Evolutionary conservation across 2,888 invertebrate species (phyloP).

Genomic region (Coleophora deauratella): DNA sequence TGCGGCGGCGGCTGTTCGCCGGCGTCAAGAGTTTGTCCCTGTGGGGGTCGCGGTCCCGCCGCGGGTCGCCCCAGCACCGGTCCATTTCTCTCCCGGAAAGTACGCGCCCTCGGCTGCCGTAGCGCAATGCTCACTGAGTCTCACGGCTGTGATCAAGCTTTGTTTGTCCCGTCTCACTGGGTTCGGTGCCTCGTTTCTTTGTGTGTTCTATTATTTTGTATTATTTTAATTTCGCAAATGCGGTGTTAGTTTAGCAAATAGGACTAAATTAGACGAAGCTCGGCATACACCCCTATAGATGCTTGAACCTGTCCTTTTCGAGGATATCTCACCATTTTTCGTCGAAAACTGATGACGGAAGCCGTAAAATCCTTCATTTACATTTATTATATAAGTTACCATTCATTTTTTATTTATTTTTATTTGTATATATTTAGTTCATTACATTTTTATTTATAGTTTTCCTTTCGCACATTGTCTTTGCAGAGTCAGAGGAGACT

Average conservation of each 20-base stretch:
- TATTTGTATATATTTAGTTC: slow-evolving; percentile 50
- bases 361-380: slow-evolving; percentile 11
- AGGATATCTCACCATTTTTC: slow-evolving; percentile 35
- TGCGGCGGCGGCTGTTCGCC: slow-evolving; percentile 84
- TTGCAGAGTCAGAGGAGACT: slow-evolving; percentile 72
- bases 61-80: slow-evolving; percentile 83
- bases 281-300: slow-evolving; percentile 55
- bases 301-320: slow-evolving; percentile 57
- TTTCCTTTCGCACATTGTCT: slow-evolving; percentile 53
- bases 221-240: slow-evolving; percentile 55
- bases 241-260: slow-evolving; percentile 61
- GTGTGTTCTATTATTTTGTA: slow-evolving; percentile 56
- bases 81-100: slow-evolving; percentile 92
- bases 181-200: slow-evolving; percentile 61
- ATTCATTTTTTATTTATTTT: slow-evolving; percentile 24
- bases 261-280: slow-evolving; percentile 58
- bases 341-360: slow-evolving; percentile 22
- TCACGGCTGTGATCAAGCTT: slow-evolving; percentile 52
- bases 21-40: slow-evolving; percentile 86
- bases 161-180: slow-evolving; percentile 61
- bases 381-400: slow-evolving; percentile 19
- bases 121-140: slow-evolving; percentile 60
- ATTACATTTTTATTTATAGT: slow-evolving; percentile 46
- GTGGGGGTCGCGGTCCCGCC: slow-evolving; percentile 79
- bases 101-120: slow-evolving; percentile 73